Evolutionary conservation across 1,140 invertebrate genomes (phyloP).

Genomic region (Drosophila carrolli): DNA sequence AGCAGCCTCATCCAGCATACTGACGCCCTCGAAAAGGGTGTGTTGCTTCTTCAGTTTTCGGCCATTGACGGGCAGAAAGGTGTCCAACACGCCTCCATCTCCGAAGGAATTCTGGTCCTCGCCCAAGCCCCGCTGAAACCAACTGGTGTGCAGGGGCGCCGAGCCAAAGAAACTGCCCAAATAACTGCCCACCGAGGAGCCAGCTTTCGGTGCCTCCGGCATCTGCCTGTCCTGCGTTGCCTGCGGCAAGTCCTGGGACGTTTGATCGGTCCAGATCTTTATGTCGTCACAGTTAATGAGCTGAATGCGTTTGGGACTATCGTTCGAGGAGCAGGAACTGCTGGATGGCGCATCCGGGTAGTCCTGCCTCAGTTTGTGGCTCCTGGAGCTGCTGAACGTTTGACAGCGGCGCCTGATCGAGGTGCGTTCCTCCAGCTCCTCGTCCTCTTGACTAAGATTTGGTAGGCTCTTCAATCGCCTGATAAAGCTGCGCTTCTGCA

Average conservation of each 20-base stretch:
- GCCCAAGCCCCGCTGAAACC: conserved; percentile 54
- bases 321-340: conserved; percentile 41
- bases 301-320: conserved; percentile 52
- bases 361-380: background rate
- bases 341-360: conserved; percentile 20
- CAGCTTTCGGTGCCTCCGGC: background rate
- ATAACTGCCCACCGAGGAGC: conserved; percentile 59
- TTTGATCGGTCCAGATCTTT: conserved; percentile 81
- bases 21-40: conserved; percentile 87
- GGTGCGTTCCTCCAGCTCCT: background rate
- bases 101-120: conserved; percentile 16
- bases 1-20: conserved; percentile 64
- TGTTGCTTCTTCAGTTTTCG: conserved; percentile 87
- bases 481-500: conserved; percentile 15
- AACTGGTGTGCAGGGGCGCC: conserved; percentile 68
- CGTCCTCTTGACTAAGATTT: conserved; percentile 19
- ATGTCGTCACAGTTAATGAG: conserved; percentile 80
- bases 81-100: conserved; percentile 60
- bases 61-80: conserved; percentile 84
- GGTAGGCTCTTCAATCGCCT: conserved; percentile 65
- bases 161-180: conserved; percentile 67
- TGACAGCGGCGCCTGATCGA: conserved; percentile 28
- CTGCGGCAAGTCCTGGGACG: conserved; percentile 3
- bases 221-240: background rate
- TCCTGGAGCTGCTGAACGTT: conserved; percentile 40